Percentiles rank a stretch among this genome's conserved stretches.
Conservation (phyloP, 2,113 vertebrate genomes). For the Cettia cetti region DNA sequence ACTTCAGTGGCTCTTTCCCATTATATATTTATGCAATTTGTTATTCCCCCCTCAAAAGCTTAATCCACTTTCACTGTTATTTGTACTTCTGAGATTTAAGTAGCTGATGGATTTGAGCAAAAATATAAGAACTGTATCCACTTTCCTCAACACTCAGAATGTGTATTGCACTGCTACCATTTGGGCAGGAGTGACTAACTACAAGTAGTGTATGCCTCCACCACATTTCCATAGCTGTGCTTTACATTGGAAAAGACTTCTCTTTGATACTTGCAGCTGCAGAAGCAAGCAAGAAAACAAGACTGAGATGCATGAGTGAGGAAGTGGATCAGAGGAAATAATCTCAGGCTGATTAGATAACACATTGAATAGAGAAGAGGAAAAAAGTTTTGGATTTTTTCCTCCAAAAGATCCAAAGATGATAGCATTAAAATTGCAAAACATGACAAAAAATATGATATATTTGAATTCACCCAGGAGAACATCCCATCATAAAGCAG, state of each 20-base stretch:
- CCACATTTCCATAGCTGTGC: neutral
- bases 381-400: neutral
- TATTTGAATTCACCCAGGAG: neutral
- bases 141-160: neutral
- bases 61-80: neutral
- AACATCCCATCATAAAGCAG: neutral
- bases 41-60: neutral
- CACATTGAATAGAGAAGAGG: neutral
- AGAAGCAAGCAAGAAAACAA: neutral
- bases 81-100: neutral
- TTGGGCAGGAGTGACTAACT: neutral
- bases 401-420: neutral
- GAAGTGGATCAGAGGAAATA: neutral
- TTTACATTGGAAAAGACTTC: neutral
- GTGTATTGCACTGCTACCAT: neutral
- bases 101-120: neutral
- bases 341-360: neutral
- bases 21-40: neutral
- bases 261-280: conserved; percentile 14
- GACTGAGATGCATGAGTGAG: neutral
- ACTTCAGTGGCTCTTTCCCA: neutral
- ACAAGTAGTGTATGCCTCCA: neutral
- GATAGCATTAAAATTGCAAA: neutral
- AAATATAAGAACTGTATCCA: neutral
- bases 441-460: neutral